Evolutionary conservation across 2,888 invertebrate species (phyloP).

Genomic region (Candidula unifasciata): DNA sequence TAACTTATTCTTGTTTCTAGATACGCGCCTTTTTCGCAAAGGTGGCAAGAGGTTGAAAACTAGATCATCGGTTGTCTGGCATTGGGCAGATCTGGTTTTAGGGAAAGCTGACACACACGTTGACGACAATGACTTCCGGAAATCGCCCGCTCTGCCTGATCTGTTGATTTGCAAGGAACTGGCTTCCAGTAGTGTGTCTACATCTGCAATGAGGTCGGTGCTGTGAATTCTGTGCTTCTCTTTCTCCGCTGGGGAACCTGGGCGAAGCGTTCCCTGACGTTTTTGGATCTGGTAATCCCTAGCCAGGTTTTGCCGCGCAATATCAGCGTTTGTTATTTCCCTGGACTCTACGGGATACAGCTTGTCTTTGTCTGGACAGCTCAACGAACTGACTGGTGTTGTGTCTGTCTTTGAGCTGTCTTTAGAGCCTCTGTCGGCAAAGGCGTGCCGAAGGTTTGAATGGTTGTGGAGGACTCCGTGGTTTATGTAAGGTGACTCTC

Average conservation of each 20-base stretch:
- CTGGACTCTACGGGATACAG: neutral
- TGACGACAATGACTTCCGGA: conserved; percentile 47
- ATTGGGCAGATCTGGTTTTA: conserved; percentile 45
- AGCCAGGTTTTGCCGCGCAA: conserved; percentile 26
- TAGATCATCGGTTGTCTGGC: conserved; percentile 64
- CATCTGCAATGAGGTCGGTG: neutral
- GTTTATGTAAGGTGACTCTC: conserved; percentile 48
- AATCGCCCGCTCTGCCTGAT: conserved; percentile 18
- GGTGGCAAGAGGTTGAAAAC: conserved; percentile 52
- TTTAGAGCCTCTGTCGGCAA: conserved; percentile 32
- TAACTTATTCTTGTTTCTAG: conserved; percentile 33
- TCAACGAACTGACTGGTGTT: conserved; percentile 15
- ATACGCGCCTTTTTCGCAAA: conserved; percentile 42
- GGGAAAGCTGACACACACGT: conserved; percentile 34
- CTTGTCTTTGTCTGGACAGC: conserved; percentile 34
- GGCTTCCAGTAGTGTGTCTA: neutral
- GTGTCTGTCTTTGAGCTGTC: conserved; percentile 42
- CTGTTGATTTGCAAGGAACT: neutral
- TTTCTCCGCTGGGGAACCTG: conserved; percentile 46
- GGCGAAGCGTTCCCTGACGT: conserved; percentile 9
- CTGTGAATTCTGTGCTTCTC: conserved; percentile 47
- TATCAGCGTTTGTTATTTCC: conserved; percentile 17
- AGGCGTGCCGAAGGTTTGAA: neutral
- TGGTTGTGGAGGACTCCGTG: conserved; percentile 54
- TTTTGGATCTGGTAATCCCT: conserved; percentile 33